Evolutionary conservation across 2,888 invertebrate species (phyloP).

Genomic region (Drosophila paucipuncta): DNA sequence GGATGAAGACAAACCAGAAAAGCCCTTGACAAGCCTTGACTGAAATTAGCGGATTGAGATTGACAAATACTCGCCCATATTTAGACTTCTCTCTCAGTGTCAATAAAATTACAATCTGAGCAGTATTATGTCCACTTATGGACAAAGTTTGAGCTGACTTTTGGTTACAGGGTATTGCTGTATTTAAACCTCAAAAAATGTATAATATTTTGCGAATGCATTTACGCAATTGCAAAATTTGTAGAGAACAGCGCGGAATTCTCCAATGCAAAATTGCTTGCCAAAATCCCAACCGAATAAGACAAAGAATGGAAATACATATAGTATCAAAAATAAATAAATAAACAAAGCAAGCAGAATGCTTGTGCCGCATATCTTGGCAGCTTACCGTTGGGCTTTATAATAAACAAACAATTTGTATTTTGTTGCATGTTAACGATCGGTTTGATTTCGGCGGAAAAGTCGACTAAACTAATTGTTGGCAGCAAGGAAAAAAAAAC

Average conservation of each 20-base stretch:
- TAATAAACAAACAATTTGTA: conserved; percentile 48
- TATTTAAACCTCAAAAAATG: not conserved
- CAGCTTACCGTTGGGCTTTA: conserved; percentile 68
- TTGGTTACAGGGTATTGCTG: not conserved
- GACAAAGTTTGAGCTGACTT: not conserved
- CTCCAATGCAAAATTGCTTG: conserved; percentile 50
- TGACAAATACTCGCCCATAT: conserved; percentile 48
- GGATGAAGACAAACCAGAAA: not conserved
- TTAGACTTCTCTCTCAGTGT: conserved; percentile 19
- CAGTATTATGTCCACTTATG: conserved; percentile 10
- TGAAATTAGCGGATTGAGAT: conserved; percentile 24
- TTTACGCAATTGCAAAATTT: conserved; percentile 67
- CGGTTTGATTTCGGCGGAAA: conserved; percentile 53
- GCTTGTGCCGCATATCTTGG: conserved; percentile 55
- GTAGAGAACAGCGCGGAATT: conserved; percentile 40
- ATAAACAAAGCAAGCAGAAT: conserved; percentile 52
- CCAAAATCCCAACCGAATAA: conserved; percentile 41
- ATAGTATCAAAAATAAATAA: conserved; percentile 26
- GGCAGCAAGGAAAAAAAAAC: conserved; percentile 34
- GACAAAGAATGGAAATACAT: not conserved
- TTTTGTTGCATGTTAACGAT: conserved; percentile 46
- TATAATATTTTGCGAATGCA: conserved; percentile 34
- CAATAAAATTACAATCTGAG: conserved; percentile 49
- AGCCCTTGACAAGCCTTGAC: conserved; percentile 46
- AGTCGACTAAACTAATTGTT: conserved; percentile 62